A percentile compares a stretch with the other conserved stretches of the same genome.
Conservation (phyloP, 2,888 invertebrate species). For the Tinea semifulvella region DNA sequence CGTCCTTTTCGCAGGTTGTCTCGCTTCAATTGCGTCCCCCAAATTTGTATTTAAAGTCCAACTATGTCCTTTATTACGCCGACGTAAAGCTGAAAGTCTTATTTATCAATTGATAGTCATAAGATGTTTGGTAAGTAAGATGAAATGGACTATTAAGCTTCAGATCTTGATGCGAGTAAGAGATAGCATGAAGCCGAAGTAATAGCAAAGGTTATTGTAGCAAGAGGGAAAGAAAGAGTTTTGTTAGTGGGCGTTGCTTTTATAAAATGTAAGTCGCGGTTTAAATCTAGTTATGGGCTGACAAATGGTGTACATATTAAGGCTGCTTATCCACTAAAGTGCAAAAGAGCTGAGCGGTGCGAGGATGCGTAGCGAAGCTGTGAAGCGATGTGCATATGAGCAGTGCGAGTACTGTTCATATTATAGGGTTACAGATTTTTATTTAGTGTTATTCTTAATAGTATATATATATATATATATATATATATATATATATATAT, state of each 20-base stretch:
- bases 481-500: no score
- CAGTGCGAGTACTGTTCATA: no score
- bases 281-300: conserved; percentile 67
- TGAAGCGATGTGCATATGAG: no score
- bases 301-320: conserved; percentile 67
- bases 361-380: no score
- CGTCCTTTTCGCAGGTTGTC: conserved; percentile 47
- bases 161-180: not conserved
- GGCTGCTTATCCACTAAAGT: no score
- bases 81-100: not conserved
- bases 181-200: not conserved
- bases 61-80: not conserved
- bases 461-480: no score
- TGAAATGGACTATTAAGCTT: not conserved
- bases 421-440: no score
- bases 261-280: conserved; percentile 49
- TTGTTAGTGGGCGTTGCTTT: conserved; percentile 43
- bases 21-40: conserved; percentile 56
- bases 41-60: conserved; percentile 25
- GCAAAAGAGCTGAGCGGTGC: no score
- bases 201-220: not conserved
- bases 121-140: not conserved
- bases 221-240: conserved; percentile 29
- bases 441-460: no score
- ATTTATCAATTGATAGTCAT: not conserved